These are phyloP conservation scores for Chrysina gloriosa DNA, from an alignment of 2,888 invertebrate species.

Conservation along the genomic window DNA sequence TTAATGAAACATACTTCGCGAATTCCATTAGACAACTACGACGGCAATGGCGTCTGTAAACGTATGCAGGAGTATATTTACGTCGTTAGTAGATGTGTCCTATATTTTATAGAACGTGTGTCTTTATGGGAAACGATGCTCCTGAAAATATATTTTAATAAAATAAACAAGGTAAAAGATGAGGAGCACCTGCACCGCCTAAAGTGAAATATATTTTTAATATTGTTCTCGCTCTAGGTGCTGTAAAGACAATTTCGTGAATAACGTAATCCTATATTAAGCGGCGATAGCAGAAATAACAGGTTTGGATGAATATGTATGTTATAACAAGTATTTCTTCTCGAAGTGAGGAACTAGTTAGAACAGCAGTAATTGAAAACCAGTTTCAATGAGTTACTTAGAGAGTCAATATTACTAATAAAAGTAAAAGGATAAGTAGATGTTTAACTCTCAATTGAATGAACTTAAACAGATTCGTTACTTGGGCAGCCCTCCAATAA, in stretches of 20 bases:
- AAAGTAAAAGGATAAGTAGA: no score
- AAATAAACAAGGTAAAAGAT: constrained; percentile 6
- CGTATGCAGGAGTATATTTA: neutral
- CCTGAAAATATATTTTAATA: constrained; percentile 16
- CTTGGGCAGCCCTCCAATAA: no score
- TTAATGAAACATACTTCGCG: constrained; percentile 33
- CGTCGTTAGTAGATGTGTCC: neutral
- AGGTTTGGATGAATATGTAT: no score
- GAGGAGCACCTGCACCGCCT: neutral
- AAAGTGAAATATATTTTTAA: constrained; percentile 29
- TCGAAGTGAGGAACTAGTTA: no score
- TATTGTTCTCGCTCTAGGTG: neutral
- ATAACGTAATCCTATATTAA: neutral
- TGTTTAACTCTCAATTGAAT: no score
- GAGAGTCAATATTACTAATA: no score
- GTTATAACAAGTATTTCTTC: no score
- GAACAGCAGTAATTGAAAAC: no score
- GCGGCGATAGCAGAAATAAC: no score
- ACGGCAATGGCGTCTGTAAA: neutral
- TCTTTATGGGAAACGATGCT: neutral
- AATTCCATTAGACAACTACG: constrained; percentile 27
- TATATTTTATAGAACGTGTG: neutral
- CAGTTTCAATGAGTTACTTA: no score
- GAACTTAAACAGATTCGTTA: no score
- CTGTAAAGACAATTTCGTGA: neutral